Evolutionary conservation across 2,797 vertebrate genomes (phyloP).

Genomic region (Smutsia gigantea): DNA sequence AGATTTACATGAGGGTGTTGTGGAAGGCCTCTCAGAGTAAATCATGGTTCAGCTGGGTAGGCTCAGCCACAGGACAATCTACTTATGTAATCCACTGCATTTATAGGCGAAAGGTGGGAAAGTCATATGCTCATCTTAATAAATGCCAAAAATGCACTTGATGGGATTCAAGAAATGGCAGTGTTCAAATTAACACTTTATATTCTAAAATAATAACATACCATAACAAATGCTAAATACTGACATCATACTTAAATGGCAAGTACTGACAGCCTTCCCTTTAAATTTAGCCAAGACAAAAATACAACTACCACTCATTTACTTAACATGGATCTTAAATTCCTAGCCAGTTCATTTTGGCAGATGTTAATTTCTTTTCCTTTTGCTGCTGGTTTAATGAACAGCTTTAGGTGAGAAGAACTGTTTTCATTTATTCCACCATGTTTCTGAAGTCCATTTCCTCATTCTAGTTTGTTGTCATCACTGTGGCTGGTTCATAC

Average conservation of each 20-base stretch:
- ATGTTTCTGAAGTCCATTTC: background rate
- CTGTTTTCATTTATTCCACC: background rate
- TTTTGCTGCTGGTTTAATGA: background rate
- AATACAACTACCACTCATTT: background rate
- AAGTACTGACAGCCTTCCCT: background rate
- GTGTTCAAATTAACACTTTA: background rate
- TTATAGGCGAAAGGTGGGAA: background rate
- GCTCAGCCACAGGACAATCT: background rate
- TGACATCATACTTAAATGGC: background rate
- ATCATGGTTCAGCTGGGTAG: background rate
- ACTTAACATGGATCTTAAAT: background rate
- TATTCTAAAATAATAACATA: background rate
- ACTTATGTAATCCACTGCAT: background rate
- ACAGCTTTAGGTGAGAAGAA: background rate
- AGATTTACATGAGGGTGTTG: background rate
- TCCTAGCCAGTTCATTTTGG: conserved; percentile 11
- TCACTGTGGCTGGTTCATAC: background rate
- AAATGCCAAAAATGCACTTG: conserved; percentile 25
- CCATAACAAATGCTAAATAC: background rate
- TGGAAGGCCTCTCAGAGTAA: background rate
- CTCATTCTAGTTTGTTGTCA: background rate
- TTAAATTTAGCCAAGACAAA: conserved; percentile 34
- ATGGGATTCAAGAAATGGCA: background rate
- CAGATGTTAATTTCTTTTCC: background rate
- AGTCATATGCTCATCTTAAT: background rate